phyloP scores from a whole-genome alignment of 2,113 vertebrate species.

The Podarcis cretensis region DNA sequence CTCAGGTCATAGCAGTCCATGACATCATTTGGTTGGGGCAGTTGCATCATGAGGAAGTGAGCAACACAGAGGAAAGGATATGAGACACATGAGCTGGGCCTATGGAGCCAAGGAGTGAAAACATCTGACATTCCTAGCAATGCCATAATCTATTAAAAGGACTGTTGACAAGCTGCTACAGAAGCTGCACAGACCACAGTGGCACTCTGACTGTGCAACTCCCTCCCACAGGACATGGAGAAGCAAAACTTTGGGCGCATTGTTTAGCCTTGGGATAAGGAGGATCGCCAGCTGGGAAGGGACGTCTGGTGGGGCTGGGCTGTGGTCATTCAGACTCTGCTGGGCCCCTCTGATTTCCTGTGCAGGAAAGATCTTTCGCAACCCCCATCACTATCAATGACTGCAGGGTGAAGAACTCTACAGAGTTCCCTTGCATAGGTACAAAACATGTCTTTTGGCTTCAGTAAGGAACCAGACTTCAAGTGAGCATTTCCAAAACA shows the following conservation, averaged over 20 bases:
- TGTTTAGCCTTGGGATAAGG: neutral
- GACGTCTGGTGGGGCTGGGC: neutral
- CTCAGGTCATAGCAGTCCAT: neutral
- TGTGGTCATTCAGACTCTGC: neutral
- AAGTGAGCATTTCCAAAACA: neutral
- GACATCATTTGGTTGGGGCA: neutral
- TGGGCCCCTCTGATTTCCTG: neutral
- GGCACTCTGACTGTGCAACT: too few species aligned
- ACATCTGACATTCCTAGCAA: neutral
- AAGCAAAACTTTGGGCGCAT: neutral
- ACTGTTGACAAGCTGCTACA: neutral
- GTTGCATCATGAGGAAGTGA: neutral
- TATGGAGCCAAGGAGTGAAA: neutral
- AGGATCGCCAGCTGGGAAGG: too few species aligned
- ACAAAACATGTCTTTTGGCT: too few species aligned
- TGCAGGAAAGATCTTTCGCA: neutral
- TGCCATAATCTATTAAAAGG: neutral
- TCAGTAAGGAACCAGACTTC: too few species aligned
- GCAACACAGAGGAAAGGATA: neutral
- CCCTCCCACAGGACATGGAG: neutral
- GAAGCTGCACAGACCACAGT: neutral
- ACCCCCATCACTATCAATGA: neutral
- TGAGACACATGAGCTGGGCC: neutral
- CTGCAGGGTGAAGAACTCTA: neutral
- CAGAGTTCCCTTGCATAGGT: too few species aligned